Conservation (phyloP, 1,140 invertebrate species). For the Melipona quadrifasciata region DNA sequence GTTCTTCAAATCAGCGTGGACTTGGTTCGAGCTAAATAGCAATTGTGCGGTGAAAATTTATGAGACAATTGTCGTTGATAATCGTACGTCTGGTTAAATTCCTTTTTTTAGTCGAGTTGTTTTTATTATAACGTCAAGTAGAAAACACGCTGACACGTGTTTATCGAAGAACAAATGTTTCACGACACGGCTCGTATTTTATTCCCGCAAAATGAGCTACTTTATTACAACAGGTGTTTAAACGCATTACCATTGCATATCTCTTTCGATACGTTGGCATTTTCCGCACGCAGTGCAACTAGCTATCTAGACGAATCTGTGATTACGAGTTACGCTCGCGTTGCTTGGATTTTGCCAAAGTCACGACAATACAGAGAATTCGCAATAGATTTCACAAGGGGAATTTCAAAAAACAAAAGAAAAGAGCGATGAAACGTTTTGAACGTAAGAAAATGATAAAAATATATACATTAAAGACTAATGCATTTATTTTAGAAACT, state of each 20-base stretch:
- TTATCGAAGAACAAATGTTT: background rate
- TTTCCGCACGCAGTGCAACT: background rate
- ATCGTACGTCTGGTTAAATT: too few relatives aligned
- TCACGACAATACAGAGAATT: background rate
- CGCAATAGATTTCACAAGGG: background rate
- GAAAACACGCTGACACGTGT: background rate
- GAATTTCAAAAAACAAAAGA: background rate
- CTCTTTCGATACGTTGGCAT: constrained; percentile 1
- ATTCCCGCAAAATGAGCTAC: background rate
- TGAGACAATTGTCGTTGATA: background rate
- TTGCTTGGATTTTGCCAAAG: background rate
- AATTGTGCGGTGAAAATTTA: background rate
- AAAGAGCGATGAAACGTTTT: too few relatives aligned
- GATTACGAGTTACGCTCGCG: background rate
- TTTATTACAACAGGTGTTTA: background rate
- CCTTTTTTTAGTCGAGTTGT: too few relatives aligned
- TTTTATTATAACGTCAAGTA: too few relatives aligned
- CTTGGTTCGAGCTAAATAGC: background rate
- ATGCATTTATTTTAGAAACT: background rate
- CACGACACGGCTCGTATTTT: background rate
- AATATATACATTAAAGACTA: background rate
- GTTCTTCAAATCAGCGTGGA: background rate
- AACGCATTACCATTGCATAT: background rate
- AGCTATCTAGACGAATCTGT: constrained; percentile 13
- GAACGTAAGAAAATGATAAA: background rate